These are phyloP conservation scores for Pygocentrus nattereri DNA, from an alignment of 2,797 vertebrate species.

Conservation along the genomic window DNA sequence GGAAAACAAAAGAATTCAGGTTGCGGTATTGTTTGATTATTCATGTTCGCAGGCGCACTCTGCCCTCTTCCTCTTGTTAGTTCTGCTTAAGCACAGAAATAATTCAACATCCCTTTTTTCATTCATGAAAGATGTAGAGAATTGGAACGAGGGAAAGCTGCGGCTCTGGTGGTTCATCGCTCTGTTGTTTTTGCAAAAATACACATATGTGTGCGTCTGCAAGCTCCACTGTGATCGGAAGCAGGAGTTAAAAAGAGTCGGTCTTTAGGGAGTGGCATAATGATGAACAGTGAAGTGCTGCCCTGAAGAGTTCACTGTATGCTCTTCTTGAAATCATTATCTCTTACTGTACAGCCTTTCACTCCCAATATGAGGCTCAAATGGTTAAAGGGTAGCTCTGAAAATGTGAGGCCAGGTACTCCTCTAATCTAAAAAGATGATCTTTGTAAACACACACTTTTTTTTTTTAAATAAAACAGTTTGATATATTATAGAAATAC, in stretches of 20 bases:
- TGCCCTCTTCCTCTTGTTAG: slow-evolving; percentile 61
- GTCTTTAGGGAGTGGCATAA: slow-evolving; percentile 25
- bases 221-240: slow-evolving; percentile 11
- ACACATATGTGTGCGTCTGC: background rate
- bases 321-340: background rate
- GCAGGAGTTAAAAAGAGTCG: slow-evolving; percentile 13
- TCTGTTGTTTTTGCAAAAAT: slow-evolving; percentile 15
- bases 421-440: no score
- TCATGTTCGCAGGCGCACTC: slow-evolving; percentile 51
- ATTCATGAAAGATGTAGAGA: slow-evolving; percentile 57
- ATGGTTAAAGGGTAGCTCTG: background rate
- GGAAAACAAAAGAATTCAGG: slow-evolving; percentile 55
- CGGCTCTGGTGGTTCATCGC: slow-evolving; percentile 6
- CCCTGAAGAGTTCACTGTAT: background rate
- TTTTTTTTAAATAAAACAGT: no score
- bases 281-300: background rate
- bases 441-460: no score
- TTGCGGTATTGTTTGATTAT: slow-evolving; percentile 57
- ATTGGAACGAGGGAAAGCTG: slow-evolving; percentile 41
- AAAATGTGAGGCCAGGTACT: background rate
- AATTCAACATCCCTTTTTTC: slow-evolving; percentile 56
- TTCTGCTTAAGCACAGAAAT: slow-evolving; percentile 58
- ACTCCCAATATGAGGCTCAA: background rate
- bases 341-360: background rate
- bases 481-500: no score